Evolutionary conservation across 2,797 vertebrate genomes (phyloP), one percentile per base, ranked within the genome.

Genomic region (Galago senegalensis): DNA sequence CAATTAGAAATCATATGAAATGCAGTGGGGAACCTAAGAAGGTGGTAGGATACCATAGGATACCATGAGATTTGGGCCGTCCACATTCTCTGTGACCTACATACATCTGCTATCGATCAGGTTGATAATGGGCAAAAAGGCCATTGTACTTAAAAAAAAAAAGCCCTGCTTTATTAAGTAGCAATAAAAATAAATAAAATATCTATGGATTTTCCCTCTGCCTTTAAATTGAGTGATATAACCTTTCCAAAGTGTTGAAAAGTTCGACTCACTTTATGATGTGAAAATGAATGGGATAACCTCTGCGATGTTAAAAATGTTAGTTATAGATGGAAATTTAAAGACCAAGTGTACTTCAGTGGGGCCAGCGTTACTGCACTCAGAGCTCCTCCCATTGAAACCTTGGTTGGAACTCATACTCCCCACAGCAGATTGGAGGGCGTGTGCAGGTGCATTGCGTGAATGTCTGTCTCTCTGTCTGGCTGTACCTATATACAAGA

Each of bases 1-100:
- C 20, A 73, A 70, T 49, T 95, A 86, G 73, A 87, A 87, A 89
- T 95, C 86, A 46, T 94, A 79, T 67, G 46, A 95, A 9, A 56
- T 91, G 60, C 83, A 58, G 89, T 65, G 75, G 49, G 10, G 14
- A 60, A 31, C 75, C 40, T 83, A 84, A 61, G 92, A 77, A 43
- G 16, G 13, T 85, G 61, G 86, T 23, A 12, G 2, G 7, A 25
- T 65, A 80, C 10, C 1, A n/a, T 40, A 12, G 2, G 7, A 25
- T 65, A 80, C 10, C 1, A n/a, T 40, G 61, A 87, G 29, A 61
- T 61, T 91, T 85, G 63, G 31, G 20, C 20, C 60, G 21, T 29
- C 17, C 60, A 49, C 21, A 70, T 80, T 89, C 76, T 90, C 46
- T 12, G 18, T 77, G 20, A 76, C 29, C 16, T n/a, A 56, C 0